Percentiles rank a stretch among this genome's conserved stretches.
Evolutionary conservation across 2,888 invertebrate species (phyloP).

Genomic region (Anthoptus insignis): DNA sequence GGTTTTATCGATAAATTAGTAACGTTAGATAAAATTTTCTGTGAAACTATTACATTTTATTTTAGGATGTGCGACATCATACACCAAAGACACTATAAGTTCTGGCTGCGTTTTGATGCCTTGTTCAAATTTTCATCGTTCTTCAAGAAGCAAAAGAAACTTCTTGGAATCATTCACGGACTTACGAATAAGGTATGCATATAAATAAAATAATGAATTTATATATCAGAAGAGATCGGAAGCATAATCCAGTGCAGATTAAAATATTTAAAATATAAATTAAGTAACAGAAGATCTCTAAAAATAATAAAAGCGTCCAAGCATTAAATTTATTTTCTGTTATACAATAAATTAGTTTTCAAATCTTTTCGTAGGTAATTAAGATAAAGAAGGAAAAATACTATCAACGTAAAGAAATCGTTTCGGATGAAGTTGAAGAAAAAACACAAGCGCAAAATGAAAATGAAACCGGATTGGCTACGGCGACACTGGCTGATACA

Average conservation of each 20-base stretch:
- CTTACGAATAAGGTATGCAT: conserved; percentile 90
- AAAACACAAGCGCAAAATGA: conserved; percentile 61
- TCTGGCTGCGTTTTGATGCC: conserved; percentile 91
- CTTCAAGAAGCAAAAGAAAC: conserved; percentile 89
- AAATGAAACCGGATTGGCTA: conserved; percentile 66
- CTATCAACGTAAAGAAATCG: conserved; percentile 78
- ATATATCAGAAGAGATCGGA: no score
- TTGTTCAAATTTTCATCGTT: conserved; percentile 91
- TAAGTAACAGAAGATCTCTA: no score
- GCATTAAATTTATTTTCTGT: no score
- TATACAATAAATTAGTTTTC: no score
- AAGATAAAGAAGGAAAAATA: conserved; percentile 88
- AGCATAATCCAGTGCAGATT: no score
- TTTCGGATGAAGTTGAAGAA: conserved; percentile 73
- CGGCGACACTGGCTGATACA: conserved; percentile 77
- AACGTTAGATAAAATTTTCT: no score
- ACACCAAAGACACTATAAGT: conserved; percentile 92
- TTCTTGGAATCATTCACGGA: conserved; percentile 91
- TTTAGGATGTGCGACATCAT: conserved; percentile 93
- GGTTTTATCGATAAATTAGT: no score
- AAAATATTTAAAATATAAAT: no score
- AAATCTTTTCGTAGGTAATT: conserved; percentile 82
- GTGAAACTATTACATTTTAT: conserved; percentile 36
- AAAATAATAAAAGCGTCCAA: no score
- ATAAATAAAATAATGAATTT: not conserved